Evolutionary conservation across 2,113 vertebrate genomes (phyloP).

Genomic region (Clarias magur): DNA sequence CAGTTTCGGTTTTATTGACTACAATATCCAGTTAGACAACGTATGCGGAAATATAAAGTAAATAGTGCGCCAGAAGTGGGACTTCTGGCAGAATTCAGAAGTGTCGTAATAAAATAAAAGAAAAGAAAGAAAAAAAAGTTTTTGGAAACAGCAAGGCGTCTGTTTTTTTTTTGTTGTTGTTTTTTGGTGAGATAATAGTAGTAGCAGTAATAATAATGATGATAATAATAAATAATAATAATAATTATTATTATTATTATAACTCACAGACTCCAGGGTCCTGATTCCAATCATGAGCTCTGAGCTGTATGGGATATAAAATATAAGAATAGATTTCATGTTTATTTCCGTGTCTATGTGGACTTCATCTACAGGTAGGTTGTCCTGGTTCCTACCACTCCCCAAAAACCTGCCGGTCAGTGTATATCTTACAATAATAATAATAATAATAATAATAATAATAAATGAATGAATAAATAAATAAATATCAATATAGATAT

Average conservation of each 20-base stretch:
- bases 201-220: background rate
- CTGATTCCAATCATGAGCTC: background rate
- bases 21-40: constrained; percentile 40
- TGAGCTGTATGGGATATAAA: too few relatives aligned
- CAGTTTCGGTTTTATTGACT: constrained; percentile 42
- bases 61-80: background rate
- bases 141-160: background rate
- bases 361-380: background rate
- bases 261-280: background rate
- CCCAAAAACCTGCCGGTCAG: background rate
- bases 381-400: background rate
- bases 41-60: background rate
- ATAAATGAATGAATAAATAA: too few relatives aligned
- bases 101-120: too few relatives aligned
- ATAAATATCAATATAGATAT: too few relatives aligned
- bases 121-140: background rate
- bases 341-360: background rate
- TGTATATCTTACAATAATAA: too few relatives aligned
- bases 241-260: background rate
- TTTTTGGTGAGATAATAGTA: background rate
- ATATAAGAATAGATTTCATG: too few relatives aligned
- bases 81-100: too few relatives aligned
- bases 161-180: too few relatives aligned
- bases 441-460: too few relatives aligned
- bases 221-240: background rate